phyloP scores from a whole-genome alignment of 2,113 vertebrate genomes.

The Polypterus bichir region DNA sequence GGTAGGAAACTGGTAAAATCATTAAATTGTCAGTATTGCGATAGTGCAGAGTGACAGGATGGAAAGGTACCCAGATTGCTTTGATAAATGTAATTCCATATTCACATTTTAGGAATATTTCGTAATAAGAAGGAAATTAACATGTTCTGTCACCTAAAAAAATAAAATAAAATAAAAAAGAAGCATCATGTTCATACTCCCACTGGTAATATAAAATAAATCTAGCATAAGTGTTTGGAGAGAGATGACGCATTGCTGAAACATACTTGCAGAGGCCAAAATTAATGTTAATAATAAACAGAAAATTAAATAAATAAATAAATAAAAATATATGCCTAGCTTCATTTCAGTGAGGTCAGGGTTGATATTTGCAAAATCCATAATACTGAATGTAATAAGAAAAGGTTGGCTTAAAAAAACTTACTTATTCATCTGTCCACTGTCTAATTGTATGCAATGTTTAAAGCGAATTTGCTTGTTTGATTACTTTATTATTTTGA shows the following conservation, averaged over 20 bases:
- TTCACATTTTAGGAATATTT: constrained; percentile 21
- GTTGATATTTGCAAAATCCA: no score
- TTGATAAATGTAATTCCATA: constrained; percentile 21
- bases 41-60: constrained; percentile 49
- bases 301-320: no score
- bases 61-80: constrained; percentile 45
- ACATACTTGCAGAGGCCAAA: no score
- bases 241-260: constrained; percentile 22
- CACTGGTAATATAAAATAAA: constrained; percentile 35
- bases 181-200: constrained; percentile 30
- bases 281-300: no score
- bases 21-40: constrained; percentile 66
- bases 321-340: no score
- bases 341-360: no score
- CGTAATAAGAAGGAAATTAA: constrained; percentile 34
- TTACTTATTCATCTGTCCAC: no score
- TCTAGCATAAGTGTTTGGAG: constrained; percentile 30
- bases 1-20: constrained; percentile 67
- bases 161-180: constrained; percentile 31
- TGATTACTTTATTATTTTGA: no score
- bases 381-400: no score
- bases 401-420: no score
- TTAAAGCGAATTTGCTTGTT: no score
- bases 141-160: constrained; percentile 26
- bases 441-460: no score